A percentile compares a stretch with the other conserved stretches of the same genome.
Conservation (phyloP, 2,888 invertebrate genomes). For the Ceriagrion tenellum region DNA sequence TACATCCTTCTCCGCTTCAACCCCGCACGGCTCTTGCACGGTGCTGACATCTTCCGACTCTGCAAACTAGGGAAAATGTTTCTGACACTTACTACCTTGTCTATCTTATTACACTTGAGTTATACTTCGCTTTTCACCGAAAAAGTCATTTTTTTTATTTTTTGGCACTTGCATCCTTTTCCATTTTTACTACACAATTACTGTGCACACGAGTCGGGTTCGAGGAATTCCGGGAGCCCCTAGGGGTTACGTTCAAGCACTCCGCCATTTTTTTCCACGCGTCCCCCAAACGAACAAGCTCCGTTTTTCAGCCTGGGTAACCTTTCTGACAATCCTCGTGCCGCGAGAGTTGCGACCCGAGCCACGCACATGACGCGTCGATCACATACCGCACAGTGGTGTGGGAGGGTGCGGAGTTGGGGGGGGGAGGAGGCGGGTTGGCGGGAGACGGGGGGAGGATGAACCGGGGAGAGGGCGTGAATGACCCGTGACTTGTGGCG, state of each 20-base stretch:
- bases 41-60: too few species aligned
- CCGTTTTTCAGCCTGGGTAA: background rate
- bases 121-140: too few species aligned
- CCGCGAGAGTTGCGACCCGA: background rate
- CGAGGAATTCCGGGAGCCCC: background rate
- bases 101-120: too few species aligned
- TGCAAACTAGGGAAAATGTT: too few species aligned
- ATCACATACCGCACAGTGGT: background rate
- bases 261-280: background rate
- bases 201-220: background rate
- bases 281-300: background rate
- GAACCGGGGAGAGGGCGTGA: background rate
- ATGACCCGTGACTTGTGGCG: constrained; percentile 61
- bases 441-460: background rate
- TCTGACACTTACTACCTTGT: too few species aligned
- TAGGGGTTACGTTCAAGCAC: background rate
- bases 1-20: too few species aligned
- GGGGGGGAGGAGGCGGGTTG: background rate
- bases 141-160: too few species aligned
- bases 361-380: background rate
- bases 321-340: background rate
- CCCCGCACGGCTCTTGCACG: too few species aligned
- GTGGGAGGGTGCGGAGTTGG: too few species aligned
- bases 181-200: too few species aligned
- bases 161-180: too few species aligned